These are phyloP conservation scores for Zaprionus inermis DNA, from an alignment of 1,140 invertebrate genomes.

Conservation along the genomic window DNA sequence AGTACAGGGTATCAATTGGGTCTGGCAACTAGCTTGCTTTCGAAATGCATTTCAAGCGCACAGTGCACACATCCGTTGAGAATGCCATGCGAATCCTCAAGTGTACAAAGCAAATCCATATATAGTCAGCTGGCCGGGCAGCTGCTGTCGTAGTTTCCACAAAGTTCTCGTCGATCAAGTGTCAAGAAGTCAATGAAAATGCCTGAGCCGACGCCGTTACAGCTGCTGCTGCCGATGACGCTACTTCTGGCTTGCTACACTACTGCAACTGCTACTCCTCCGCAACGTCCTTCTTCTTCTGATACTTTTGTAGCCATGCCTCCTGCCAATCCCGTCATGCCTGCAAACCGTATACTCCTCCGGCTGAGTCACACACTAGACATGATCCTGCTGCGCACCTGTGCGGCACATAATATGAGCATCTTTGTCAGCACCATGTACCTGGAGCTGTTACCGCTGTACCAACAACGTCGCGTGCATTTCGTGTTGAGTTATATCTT, in stretches of 20 bases:
- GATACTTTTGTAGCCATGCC: background rate
- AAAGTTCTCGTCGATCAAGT: background rate
- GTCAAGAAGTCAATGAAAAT: background rate
- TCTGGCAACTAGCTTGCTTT: background rate
- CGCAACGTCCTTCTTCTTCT: background rate
- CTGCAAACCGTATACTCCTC: too few relatives aligned
- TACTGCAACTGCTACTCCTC: background rate
- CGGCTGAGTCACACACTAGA: conserved; percentile 15
- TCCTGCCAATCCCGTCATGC: background rate
- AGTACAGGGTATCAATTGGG: background rate
- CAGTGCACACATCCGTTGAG: background rate
- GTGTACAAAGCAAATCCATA: background rate
- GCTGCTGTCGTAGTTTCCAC: background rate
- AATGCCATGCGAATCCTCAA: background rate
- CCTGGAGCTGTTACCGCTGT: conserved; percentile 17
- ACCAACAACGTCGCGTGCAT: conserved; percentile 8
- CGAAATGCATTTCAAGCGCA: background rate
- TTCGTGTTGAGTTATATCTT: conserved; percentile 22
- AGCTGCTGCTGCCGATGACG: background rate
- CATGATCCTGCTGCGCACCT: conserved; percentile 30
- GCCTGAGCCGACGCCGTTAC: background rate
- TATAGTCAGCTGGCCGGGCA: background rate
- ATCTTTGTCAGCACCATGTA: conserved; percentile 45
- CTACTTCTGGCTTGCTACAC: background rate
- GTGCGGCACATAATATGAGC: conserved; percentile 37